A percentile compares a stretch with the other conserved stretches of the same genome.
Evolutionary conservation across 1,140 invertebrate species (phyloP).

Genomic region (Ectropis grisescens): DNA sequence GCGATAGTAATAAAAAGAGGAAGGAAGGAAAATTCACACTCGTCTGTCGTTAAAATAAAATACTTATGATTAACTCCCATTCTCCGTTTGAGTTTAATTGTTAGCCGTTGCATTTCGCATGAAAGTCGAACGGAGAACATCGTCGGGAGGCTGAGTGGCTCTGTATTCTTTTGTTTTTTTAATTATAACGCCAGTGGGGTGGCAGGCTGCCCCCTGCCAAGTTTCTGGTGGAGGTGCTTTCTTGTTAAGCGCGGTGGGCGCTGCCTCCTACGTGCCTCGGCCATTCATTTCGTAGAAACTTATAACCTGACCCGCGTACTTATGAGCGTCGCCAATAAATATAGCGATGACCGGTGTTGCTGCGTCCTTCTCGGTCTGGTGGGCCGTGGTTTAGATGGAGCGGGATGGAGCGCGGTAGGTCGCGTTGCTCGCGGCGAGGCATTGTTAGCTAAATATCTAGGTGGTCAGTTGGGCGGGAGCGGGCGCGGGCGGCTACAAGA

Average conservation of each 20-base stretch:
- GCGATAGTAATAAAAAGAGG: no score
- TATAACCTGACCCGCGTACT: slow-evolving; percentile 69
- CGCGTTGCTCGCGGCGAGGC: slow-evolving; percentile 41
- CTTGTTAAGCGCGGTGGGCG: slow-evolving; percentile 58
- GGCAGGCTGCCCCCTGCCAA: slow-evolving; percentile 32
- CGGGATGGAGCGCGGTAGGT: slow-evolving; percentile 37
- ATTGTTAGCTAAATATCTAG: slow-evolving; percentile 68
- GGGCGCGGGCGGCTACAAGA: slow-evolving; percentile 29
- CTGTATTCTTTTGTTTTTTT: slow-evolving; percentile 69
- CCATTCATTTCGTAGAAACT: slow-evolving; percentile 67
- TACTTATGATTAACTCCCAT: no score
- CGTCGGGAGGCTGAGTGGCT: slow-evolving; percentile 58
- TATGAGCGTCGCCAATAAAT: slow-evolving; percentile 71
- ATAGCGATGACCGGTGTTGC: slow-evolving; percentile 67
- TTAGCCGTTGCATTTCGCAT: slow-evolving; percentile 36
- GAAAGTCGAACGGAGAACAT: slow-evolving; percentile 29
- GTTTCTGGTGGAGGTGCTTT: slow-evolving; percentile 54
- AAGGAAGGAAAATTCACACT: no score
- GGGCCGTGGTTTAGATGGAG: slow-evolving; percentile 22
- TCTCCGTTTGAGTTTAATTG: slow-evolving; percentile 17
- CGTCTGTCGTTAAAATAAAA: no score
- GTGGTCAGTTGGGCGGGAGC: slow-evolving; percentile 59
- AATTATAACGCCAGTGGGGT: slow-evolving; percentile 60
- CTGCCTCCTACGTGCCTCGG: slow-evolving; percentile 58
- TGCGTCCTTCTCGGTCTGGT: slow-evolving; percentile 34